These are phyloP conservation scores for Scaptomyza graminum DNA, from an alignment of 1,140 invertebrate genomes.

Conservation along the genomic window DNA sequence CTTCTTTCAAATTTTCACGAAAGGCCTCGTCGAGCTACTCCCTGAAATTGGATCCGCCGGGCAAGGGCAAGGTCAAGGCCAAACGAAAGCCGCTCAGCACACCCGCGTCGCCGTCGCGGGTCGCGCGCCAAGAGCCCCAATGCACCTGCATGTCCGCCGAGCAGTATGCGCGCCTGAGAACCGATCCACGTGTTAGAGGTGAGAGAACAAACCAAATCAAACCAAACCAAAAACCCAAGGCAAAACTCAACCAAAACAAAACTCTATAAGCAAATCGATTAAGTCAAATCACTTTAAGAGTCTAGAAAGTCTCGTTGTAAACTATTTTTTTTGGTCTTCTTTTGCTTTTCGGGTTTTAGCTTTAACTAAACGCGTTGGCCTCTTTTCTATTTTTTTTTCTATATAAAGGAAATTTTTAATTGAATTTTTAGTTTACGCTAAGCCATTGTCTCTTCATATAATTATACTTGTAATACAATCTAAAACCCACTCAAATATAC, in stretches of 20 bases:
- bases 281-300: slow-evolving; percentile 6
- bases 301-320: neutral
- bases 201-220: slow-evolving; percentile 62
- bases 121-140: slow-evolving; percentile 91
- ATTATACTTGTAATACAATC: neutral
- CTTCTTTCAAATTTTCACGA: slow-evolving; percentile 97
- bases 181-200: slow-evolving; percentile 92
- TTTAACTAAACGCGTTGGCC: slow-evolving; percentile 1
- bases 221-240: slow-evolving; percentile 23
- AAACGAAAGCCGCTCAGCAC: slow-evolving; percentile 96
- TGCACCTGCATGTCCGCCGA: slow-evolving; percentile 98
- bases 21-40: slow-evolving; percentile 98
- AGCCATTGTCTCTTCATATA: slow-evolving; percentile 4
- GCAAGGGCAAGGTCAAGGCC: slow-evolving; percentile 92
- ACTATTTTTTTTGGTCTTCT: neutral
- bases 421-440: slow-evolving; percentile 11
- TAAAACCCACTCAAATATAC: slow-evolving; percentile 19
- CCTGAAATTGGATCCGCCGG: slow-evolving; percentile 94
- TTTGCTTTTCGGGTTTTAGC: slow-evolving; percentile 11
- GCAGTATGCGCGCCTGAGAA: slow-evolving; percentile 93
- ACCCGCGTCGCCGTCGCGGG: slow-evolving; percentile 94
- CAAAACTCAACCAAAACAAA: slow-evolving; percentile 14
- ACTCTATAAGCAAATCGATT: slow-evolving; percentile 21
- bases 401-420: neutral
- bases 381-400: neutral